phyloP scores from a whole-genome alignment of 2,888 invertebrate genomes.

The Diadegma fenestrale region DNA sequence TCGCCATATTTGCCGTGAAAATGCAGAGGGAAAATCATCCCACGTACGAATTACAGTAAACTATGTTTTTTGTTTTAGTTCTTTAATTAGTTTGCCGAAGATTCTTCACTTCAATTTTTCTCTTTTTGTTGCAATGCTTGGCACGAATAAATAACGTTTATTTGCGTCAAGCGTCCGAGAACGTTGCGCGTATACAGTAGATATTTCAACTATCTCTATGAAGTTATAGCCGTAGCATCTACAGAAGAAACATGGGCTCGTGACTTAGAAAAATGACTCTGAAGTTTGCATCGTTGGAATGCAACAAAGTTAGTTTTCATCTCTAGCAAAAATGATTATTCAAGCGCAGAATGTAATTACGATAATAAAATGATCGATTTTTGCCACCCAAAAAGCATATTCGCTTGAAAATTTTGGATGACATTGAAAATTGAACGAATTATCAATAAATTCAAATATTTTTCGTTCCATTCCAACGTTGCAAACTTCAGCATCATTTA shows the following conservation, averaged over 20 bases:
- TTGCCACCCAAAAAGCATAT: too few species aligned
- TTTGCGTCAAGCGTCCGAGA: conserved; percentile 65
- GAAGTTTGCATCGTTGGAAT: too few species aligned
- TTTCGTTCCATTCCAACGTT: too few species aligned
- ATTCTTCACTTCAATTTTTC: conserved; percentile 43
- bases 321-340: too few species aligned
- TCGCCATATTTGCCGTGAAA: conserved; percentile 62
- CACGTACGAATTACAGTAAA: conserved; percentile 46
- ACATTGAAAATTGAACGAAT: too few species aligned
- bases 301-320: too few species aligned
- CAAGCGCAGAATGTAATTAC: too few species aligned
- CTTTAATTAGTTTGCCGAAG: conserved; percentile 43
- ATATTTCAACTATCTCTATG: neutral
- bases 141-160: conserved; percentile 71
- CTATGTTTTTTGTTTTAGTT: conserved; percentile 13
- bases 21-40: conserved; percentile 41
- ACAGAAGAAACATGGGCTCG: neutral
- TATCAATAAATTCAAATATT: too few species aligned
- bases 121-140: conserved; percentile 56
- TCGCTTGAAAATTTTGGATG: too few species aligned
- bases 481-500: too few species aligned
- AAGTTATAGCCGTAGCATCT: neutral
- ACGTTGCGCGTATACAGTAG: conserved; percentile 7
- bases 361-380: too few species aligned
- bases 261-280: neutral